Evolutionary conservation across 2,888 invertebrate genomes (phyloP).

Genomic region (Euzophera pinguis): DNA sequence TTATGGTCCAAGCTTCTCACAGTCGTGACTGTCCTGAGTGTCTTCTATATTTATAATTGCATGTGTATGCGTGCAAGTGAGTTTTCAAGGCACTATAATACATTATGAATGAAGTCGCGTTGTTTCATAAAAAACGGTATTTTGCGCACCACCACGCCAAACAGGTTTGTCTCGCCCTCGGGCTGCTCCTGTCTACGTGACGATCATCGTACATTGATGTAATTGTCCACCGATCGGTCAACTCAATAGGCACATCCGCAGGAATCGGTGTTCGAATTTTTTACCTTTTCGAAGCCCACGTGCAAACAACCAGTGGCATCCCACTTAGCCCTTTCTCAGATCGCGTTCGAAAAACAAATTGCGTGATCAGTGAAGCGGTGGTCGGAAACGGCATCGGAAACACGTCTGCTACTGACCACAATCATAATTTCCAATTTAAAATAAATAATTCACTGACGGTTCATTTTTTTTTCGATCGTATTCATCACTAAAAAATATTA

Average conservation of each 20-base stretch:
- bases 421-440: slow-evolving; percentile 74
- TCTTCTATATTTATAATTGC: slow-evolving; percentile 49
- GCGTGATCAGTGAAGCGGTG: slow-evolving; percentile 63
- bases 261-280: slow-evolving; percentile 40
- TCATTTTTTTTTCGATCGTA: slow-evolving; percentile 40
- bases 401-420: slow-evolving; percentile 75
- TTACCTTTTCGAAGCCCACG: slow-evolving; percentile 33
- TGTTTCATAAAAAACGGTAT: slow-evolving; percentile 67
- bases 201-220: slow-evolving; percentile 59
- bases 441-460: slow-evolving; percentile 67
- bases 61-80: slow-evolving; percentile 43
- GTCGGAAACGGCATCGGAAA: slow-evolving; percentile 73
- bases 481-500: slow-evolving; percentile 47
- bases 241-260: slow-evolving; percentile 50
- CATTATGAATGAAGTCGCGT: slow-evolving; percentile 76
- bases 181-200: slow-evolving; percentile 54
- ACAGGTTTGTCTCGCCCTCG: slow-evolving; percentile 62
- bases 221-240: slow-evolving; percentile 60
- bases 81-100: slow-evolving; percentile 63
- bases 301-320: slow-evolving; percentile 30
- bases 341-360: slow-evolving; percentile 48
- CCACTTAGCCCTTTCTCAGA: slow-evolving; percentile 33
- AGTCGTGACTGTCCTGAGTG: slow-evolving; percentile 33
- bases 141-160: slow-evolving; percentile 49
- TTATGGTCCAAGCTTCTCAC: slow-evolving; percentile 27